Base-by-base conservation (phyloP, 2,888 invertebrate genomes). In the Eilema caniola region DNA sequence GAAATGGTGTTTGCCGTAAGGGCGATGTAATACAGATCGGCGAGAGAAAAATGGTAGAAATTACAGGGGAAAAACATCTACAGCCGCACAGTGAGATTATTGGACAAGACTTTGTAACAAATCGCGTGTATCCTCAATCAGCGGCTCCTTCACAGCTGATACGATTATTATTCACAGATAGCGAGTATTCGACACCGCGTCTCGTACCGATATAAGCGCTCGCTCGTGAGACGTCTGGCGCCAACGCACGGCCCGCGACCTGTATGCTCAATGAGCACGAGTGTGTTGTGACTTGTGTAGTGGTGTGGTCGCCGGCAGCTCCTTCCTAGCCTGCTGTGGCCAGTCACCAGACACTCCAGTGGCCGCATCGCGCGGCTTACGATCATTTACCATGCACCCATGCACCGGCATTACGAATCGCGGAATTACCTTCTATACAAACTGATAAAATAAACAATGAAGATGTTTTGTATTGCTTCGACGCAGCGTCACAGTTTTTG, bases 201-300 rank as follows among this genome's bases (percentile, higher is more conserved):
- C 53, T 20, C 47, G 47, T 16, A n/a, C 20, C 53, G 12, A 37
- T 23, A 20, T 11, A 11, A 33, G 33, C 4, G 3, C 20, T 16
- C 20, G 16, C 7, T 47, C 47, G 47, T 37, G 33, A 23, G 16
- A 37, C 47, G 41, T 20, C 8, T 12, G 33, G 63, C 47, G 63
- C 25, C 16, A n/a, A n/a, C 63, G 25, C 28, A 5, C 3, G 28
- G 47, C 14, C n/a, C 63, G 63, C 47, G 28, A 53, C 63, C 47
- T 53, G 63, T 47, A 64, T 64, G 12, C 63, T 11, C 47, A 64
- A 53, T 64, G 28, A 47, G 63, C 41, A 24, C 11, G 7, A 0
- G 47, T 7, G 20, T 47, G 53, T n/a, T n/a, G n/a, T n/a, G n/a
- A n/a, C n/a, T n/a, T n/a, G n/a, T 53, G 62, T 62, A 4, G 41